Conservation (phyloP, 2,113 vertebrate genomes). For the Leptodactylus fuscus region DNA sequence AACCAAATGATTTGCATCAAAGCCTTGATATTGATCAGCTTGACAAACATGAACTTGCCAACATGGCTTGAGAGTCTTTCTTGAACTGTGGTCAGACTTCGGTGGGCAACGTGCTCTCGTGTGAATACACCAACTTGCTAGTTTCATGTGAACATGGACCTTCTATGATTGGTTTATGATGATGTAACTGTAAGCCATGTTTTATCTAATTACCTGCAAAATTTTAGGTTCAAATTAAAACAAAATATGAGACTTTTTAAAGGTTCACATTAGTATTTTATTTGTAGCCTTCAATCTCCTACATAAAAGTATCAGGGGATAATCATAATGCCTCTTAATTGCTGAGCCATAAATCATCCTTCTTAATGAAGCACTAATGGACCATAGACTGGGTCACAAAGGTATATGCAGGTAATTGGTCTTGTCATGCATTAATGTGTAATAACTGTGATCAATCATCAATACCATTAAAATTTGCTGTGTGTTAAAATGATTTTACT, state of each 20-base stretch:
- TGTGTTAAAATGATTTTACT: slow-evolving; percentile 60
- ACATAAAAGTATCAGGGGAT: slow-evolving; percentile 46
- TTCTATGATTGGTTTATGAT: slow-evolving; percentile 22
- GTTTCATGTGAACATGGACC: background rate
- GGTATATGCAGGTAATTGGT: slow-evolving; percentile 50
- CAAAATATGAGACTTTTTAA: slow-evolving; percentile 26
- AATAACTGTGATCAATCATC: slow-evolving; percentile 54
- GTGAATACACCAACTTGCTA: background rate
- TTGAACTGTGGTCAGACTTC: background rate
- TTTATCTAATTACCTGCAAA: slow-evolving; percentile 23
- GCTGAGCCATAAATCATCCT: slow-evolving; percentile 46
- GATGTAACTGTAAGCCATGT: background rate
- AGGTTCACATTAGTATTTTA: slow-evolving; percentile 34
- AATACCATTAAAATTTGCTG: slow-evolving; percentile 60
- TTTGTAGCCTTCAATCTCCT: slow-evolving; percentile 36
- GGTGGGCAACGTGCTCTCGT: background rate
- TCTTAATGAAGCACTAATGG: slow-evolving; percentile 61
- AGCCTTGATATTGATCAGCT: slow-evolving; percentile 70
- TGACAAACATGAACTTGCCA: slow-evolving; percentile 88
- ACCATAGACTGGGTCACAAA: slow-evolving; percentile 54
- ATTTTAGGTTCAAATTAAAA: slow-evolving; percentile 24
- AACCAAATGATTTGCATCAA: slow-evolving; percentile 62
- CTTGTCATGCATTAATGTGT: slow-evolving; percentile 48
- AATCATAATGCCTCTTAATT: slow-evolving; percentile 60
- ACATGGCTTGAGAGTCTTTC: slow-evolving; percentile 71